Evolutionary conservation across 2,888 invertebrate genomes (phyloP).

Genomic region (Scaptomyza polygonia): DNA sequence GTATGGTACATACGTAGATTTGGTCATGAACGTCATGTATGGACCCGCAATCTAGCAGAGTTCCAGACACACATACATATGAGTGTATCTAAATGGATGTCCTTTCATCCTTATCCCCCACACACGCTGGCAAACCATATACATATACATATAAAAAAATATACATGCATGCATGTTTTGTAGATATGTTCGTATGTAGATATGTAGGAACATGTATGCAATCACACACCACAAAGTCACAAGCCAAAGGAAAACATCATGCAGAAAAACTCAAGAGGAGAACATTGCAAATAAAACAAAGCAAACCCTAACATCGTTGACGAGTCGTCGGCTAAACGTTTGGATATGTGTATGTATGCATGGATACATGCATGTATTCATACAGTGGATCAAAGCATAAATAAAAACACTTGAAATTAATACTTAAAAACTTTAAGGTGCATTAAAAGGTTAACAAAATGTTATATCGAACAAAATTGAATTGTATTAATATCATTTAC

Average conservation of each 20-base stretch:
- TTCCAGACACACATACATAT: conserved; percentile 10
- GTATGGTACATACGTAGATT: conserved; percentile 31
- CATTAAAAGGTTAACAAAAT: too few species aligned
- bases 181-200: conserved; percentile 2
- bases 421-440: background rate
- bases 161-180: background rate
- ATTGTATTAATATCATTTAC: too few species aligned
- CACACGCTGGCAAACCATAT: conserved; percentile 1
- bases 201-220: conserved; percentile 22
- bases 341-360: conserved; percentile 15
- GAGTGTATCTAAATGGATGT: conserved; percentile 5
- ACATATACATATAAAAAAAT: background rate
- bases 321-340: conserved; percentile 53
- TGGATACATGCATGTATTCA: conserved; percentile 4
- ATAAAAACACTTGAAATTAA: background rate
- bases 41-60: conserved; percentile 22
- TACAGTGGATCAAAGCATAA: conserved; percentile 1
- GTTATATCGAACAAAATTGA: too few species aligned
- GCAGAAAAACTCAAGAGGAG: conserved; percentile 57
- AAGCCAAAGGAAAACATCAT: conserved; percentile 59
- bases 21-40: conserved; percentile 39
- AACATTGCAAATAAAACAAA: conserved; percentile 61
- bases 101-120: conserved; percentile 18
- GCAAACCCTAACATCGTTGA: conserved; percentile 55
- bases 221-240: conserved; percentile 55